Base-by-base conservation (phyloP, 2,888 invertebrate genomes). In the Ligdia adustata region DNA sequence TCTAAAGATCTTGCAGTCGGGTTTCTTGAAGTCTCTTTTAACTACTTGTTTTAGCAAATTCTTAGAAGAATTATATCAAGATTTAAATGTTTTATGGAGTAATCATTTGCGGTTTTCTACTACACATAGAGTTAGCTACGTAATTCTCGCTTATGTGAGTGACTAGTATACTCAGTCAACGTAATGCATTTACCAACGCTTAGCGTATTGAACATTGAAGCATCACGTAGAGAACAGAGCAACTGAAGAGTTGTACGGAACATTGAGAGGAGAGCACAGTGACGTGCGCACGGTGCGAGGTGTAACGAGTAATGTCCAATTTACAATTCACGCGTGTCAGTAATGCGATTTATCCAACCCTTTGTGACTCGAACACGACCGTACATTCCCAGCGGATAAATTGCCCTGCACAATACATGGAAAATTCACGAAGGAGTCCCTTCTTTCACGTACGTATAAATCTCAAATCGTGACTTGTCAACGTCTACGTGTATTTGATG, bases 321-420 rank as follows among this genome's bases (percentile, higher is more conserved):
- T 88, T 89, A 88, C 86, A 89, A 90, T 90, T 89, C 88, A 87
- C 82, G 83, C 83, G 81, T 77, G 68, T 72, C 67, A 60, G 80
- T 90, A 87, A 89, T 88, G 78, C 80, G 84, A 89, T 90, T 89
- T 87, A 78, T 83, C 75, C 79, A 75, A 80, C 82, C 87, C 87
- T 83, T 89, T 88, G 87, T 83, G 81, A 75, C 71, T 71, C 69
- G 67, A 66, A 62, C 69, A 68, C 74, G 68, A 66, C 62, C 62
- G 66, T 64, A 72, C 72, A 71, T 72, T 75, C 72, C 72, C 68
- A 69, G 68, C 61, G 74, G 72, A 77, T 82, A 79, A 75, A 80
- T 79, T 72, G 71, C 75, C 65, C 65, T 56, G 65, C 66, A 73
- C 73, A 67, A 72, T 72, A 70, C 76, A 78, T 74, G 72, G 64